phyloP scores from a whole-genome alignment of 2,888 invertebrate genomes.

The Drosophila prolongata region DNA sequence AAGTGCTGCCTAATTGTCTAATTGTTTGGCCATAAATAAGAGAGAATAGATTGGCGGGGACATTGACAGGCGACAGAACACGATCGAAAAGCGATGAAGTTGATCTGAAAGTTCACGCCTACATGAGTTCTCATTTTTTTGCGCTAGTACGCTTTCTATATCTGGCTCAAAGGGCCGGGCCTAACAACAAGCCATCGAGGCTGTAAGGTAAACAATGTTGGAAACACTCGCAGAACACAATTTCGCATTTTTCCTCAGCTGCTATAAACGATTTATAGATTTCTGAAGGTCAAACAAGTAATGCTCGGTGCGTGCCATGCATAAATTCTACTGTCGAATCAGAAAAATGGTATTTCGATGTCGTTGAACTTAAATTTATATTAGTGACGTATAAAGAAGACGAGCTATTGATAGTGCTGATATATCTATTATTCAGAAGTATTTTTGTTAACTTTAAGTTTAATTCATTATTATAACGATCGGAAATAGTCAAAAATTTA shows the following conservation, averaged over 20 bases:
- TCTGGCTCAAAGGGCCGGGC: slow-evolving; percentile 39
- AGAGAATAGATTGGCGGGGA: slow-evolving; percentile 27
- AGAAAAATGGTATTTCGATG: slow-evolving; percentile 32
- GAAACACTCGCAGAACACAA: slow-evolving; percentile 20
- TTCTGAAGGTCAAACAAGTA: slow-evolving; percentile 68
- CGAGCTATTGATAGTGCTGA: neutral
- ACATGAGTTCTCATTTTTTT: slow-evolving; percentile 14
- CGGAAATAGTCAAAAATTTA: no score
- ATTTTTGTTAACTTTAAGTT: no score
- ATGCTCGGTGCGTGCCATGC: slow-evolving; percentile 57
- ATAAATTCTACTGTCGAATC: slow-evolving; percentile 45
- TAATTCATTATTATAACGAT: no score
- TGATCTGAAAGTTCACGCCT: slow-evolving; percentile 49
- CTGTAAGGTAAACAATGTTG: slow-evolving; percentile 7
- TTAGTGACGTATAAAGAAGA: slow-evolving; percentile 46
- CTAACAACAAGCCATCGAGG: neutral
- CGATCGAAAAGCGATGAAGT: slow-evolving; percentile 15
- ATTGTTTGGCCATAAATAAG: slow-evolving; percentile 64
- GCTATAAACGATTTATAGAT: slow-evolving; percentile 45
- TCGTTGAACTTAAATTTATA: slow-evolving; percentile 58
- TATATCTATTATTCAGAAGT: neutral
- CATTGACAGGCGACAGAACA: slow-evolving; percentile 56
- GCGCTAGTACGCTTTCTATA: slow-evolving; percentile 47
- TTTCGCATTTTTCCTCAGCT: slow-evolving; percentile 37
- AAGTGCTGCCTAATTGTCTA: slow-evolving; percentile 56